These are phyloP conservation scores for Aphrocallistes beatrix DNA, from an alignment of 37 sponge, comb jelly and placozoan species.

Conservation along the genomic window DNA sequence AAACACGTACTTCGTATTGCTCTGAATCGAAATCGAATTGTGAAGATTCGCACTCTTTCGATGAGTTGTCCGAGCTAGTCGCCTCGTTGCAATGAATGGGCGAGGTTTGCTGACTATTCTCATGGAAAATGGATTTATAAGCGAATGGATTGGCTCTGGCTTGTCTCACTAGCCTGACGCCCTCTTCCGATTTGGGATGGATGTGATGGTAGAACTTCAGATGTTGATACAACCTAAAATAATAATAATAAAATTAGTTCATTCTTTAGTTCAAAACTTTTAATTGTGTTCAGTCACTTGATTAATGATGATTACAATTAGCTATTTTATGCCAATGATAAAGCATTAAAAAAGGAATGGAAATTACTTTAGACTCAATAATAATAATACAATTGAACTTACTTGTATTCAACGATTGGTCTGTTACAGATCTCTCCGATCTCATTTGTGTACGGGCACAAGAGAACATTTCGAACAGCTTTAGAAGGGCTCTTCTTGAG, in stretches of 20 bases:
- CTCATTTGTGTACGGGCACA: background rate
- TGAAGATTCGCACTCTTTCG: no score
- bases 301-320: no score
- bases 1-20: background rate
- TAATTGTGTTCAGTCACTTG: background rate
- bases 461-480: background rate
- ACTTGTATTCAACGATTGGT: slow-evolving; percentile 8
- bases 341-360: no score
- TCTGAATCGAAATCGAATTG: background rate
- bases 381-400: background rate
- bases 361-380: no score
- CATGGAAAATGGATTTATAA: background rate
- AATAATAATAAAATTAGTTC: background rate
- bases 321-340: no score
- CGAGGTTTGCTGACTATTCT: background rate
- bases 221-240: background rate
- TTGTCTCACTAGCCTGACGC: background rate
- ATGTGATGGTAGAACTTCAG: slow-evolving; percentile 12
- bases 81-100: background rate
- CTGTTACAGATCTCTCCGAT: background rate
- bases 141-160: slow-evolving; percentile 13
- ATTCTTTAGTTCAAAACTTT: background rate
- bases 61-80: background rate
- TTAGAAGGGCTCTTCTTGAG: background rate
- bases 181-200: background rate